Evolutionary conservation across 2,888 invertebrate genomes (phyloP).

Genomic region (Nomada goodeniana): DNA sequence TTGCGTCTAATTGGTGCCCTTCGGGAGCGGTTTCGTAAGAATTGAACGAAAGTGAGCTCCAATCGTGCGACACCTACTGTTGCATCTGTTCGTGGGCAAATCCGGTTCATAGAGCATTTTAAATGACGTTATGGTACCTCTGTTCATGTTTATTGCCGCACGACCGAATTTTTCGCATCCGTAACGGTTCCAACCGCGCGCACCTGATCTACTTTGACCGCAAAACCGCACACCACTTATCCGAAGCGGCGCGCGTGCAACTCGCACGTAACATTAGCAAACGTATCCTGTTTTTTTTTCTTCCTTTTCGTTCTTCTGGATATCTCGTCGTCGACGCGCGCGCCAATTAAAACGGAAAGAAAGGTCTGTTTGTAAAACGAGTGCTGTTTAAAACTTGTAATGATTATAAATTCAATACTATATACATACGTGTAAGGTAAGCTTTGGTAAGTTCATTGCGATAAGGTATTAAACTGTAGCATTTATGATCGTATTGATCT

Average conservation of each 20-base stretch:
- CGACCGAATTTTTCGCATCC: slow-evolving; percentile 35
- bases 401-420: background rate
- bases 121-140: background rate
- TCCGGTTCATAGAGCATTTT: background rate
- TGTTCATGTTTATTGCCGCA: background rate
- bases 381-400: too few species aligned
- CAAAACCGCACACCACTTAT: slow-evolving; percentile 63
- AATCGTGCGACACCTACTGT: too few species aligned
- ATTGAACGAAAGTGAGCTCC: too few species aligned
- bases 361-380: too few species aligned
- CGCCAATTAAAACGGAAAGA: too few species aligned
- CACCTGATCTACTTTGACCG: slow-evolving; percentile 59
- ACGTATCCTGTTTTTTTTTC: background rate
- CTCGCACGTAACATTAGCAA: slow-evolving; percentile 16
- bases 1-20: too few species aligned
- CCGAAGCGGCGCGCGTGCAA: slow-evolving; percentile 42
- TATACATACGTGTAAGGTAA: background rate
- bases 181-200: slow-evolving; percentile 56
- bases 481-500: too few species aligned
- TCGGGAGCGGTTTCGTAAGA: too few species aligned
- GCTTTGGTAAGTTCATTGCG: too few species aligned
- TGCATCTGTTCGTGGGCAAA: too few species aligned
- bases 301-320: background rate
- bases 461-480: too few species aligned
- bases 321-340: too few species aligned